phyloP scores from a whole-genome alignment of 2,888 invertebrate species.

The Norana najaformis region DNA sequence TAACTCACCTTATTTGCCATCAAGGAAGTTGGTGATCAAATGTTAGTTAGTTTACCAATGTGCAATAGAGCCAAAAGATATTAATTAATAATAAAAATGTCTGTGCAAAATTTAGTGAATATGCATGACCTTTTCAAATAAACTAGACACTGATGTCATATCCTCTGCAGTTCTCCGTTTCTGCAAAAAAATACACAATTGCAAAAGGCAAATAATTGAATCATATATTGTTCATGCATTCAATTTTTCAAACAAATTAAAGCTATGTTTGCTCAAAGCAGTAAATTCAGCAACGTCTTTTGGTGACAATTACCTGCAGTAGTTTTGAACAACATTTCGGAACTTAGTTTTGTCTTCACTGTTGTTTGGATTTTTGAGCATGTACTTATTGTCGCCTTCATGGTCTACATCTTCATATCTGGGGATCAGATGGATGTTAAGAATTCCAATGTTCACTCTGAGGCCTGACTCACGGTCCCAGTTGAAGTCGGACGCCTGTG shows the following conservation, averaged over 20 bases:
- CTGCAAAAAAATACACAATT: background rate
- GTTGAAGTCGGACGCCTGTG: constrained; percentile 53
- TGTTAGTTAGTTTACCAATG: no score
- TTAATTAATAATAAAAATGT: no score
- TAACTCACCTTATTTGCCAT: no score
- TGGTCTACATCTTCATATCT: constrained; percentile 31
- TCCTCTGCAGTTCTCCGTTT: no score
- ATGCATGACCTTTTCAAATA: no score
- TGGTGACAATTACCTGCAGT: constrained; percentile 53
- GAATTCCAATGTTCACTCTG: constrained; percentile 44
- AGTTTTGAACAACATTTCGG: constrained; percentile 46
- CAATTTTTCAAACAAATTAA: background rate
- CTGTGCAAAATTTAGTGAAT: no score
- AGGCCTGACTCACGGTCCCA: constrained; percentile 56
- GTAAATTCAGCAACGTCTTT: background rate
- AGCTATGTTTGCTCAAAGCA: background rate
- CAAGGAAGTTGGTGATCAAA: no score
- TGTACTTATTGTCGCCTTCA: constrained; percentile 29
- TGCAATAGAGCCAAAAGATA: no score
- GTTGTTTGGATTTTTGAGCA: constrained; percentile 41
- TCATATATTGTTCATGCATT: background rate
- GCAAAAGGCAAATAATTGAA: background rate
- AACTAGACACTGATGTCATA: no score
- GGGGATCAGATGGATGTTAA: constrained; percentile 29
- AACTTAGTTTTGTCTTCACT: constrained; percentile 49